A percentile compares a stretch with the other conserved stretches of the same genome.
These are phyloP conservation scores for Dromaius novaehollandiae DNA, from an alignment of 2,113 vertebrate species.

Conservation along the genomic window DNA sequence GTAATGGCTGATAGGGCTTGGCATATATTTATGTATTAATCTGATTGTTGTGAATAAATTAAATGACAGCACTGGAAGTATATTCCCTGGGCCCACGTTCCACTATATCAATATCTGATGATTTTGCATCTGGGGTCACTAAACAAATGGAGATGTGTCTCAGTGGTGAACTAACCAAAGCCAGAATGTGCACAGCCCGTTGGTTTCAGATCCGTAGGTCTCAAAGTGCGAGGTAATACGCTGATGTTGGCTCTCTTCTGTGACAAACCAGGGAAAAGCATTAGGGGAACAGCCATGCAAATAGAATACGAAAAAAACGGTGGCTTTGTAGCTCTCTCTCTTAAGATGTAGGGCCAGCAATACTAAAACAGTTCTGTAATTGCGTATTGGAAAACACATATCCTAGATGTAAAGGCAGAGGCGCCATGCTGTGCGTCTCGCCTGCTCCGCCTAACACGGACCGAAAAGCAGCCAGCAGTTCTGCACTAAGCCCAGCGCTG, in stretches of 20 bases:
- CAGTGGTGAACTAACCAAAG: not conserved
- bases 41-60: conserved; percentile 22
- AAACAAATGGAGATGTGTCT: not conserved
- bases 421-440: not conserved
- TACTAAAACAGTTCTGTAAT: not conserved
- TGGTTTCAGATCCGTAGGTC: not conserved
- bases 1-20: not conserved
- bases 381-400: rapidly evolving
- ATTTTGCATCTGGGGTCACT: not conserved
- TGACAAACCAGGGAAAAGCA: not conserved
- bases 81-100: not conserved
- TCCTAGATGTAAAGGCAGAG: not conserved
- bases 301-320: rapidly evolving
- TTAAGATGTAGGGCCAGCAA: not conserved
- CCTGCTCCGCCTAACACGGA: rapidly evolving
- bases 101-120: not conserved
- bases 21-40: not conserved
- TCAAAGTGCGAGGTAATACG: rapidly evolving
- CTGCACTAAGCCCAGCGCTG: rapidly evolving
- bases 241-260: not conserved
- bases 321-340: not conserved
- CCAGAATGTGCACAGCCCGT: not conserved
- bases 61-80: not conserved
- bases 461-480: rapidly evolving
- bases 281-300: not conserved